phyloP scores from a whole-genome alignment of 2,113 vertebrate genomes.

The Apus apus region DNA sequence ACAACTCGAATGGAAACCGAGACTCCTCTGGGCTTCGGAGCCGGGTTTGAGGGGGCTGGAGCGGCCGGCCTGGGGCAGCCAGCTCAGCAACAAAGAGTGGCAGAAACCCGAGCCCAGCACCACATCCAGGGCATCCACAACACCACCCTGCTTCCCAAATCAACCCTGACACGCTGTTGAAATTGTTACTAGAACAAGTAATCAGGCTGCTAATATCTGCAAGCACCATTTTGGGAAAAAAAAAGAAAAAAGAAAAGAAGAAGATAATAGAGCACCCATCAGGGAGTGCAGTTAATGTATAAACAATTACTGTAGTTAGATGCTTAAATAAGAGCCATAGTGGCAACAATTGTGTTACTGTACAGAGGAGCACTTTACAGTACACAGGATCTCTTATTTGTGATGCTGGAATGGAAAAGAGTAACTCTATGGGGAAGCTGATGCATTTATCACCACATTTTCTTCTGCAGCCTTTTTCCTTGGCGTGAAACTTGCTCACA shows the following conservation, averaged over 20 bases:
- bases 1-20: rapidly evolving
- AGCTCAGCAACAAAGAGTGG: rapidly evolving
- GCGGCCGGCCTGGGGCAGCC: rapidly evolving
- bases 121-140: rapidly evolving
- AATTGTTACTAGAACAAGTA: slow-evolving; percentile 7
- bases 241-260: background rate
- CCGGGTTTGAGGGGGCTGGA: background rate
- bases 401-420: background rate
- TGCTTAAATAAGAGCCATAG: slow-evolving; percentile 52
- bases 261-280: slow-evolving; percentile 19
- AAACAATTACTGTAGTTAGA: slow-evolving; percentile 45
- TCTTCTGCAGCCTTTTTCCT: background rate
- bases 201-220: slow-evolving; percentile 13
- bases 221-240: background rate
- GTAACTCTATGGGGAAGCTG: background rate
- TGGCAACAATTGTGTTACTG: background rate
- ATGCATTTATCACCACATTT: background rate
- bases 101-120: background rate
- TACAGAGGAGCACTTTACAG: background rate
- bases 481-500: background rate
- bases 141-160: background rate
- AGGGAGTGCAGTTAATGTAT: slow-evolving; percentile 45
- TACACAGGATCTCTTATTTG: background rate
- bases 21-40: background rate
- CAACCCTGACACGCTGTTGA: background rate